Base-by-base conservation (phyloP, 1,140 invertebrate genomes). In the Meloidogyne hapla region DNA sequence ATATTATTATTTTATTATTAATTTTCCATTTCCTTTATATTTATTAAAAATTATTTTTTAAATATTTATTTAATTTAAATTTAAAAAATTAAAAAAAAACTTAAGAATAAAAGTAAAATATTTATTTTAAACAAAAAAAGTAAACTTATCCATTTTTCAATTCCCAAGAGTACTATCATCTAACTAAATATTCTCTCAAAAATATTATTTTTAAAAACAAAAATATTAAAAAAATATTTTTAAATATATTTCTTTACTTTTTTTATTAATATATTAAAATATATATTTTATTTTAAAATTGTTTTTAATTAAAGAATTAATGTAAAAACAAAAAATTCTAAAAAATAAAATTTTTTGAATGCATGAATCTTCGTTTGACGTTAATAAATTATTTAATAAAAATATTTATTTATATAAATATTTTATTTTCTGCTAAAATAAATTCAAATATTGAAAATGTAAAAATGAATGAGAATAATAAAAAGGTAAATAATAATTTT, bases 321-420 rank as follows among this genome's bases (percentile, higher is more conserved):
- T 2, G 67, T 15, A 42, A 21, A 67, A 61, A 61, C 25, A 70
- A 62, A 21, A n/a, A n/a, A 1, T 56, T n/a, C 26, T 21, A 77
- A 76, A 13, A 45, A 70, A 78, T 3, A 75, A 77, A 68, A 25
- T 13, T 69, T 69, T 45, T 26, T 69, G 26, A 70, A 70, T 70
- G 68, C 26, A 70, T 70, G 68, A 8, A 56, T 56, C 48, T 56
- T 56, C 18, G 18, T 56, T 56, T 56, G n/a, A n/a, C n/a, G 12
- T 42, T 42, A 10, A 12, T 42, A 42, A 12, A 42, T 42, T 42
- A 42, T 42, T 13, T 42, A 2, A 42, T 12, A 12, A 12, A 42
- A 42, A 42, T 42, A 42, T 42, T 42, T 10, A 56, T 56, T 56
- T 56, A 56, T 56, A n/a, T 56, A 56, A 5, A 56, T 4, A 6